phyloP scores from a whole-genome alignment of 2,113 vertebrate genomes.

The Megaleporinus macrocephalus region DNA sequence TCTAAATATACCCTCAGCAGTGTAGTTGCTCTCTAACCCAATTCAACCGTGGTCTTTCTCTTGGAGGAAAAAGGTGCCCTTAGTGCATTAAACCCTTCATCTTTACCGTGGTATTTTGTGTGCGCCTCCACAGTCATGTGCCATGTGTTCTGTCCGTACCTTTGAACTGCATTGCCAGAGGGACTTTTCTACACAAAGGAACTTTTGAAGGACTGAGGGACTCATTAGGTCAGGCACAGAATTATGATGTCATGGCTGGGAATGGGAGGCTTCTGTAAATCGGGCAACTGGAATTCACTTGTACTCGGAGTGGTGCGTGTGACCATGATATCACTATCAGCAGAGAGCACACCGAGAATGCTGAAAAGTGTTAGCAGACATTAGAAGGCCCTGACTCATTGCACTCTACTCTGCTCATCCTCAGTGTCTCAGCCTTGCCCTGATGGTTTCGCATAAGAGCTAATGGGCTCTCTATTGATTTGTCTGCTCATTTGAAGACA shows the following conservation, averaged over 20 bases:
- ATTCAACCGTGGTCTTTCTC: conserved; percentile 54
- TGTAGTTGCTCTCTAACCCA: conserved; percentile 46
- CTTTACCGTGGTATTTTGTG: conserved; percentile 2
- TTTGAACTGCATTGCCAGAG: conserved; percentile 48
- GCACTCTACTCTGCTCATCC: conserved; percentile 45
- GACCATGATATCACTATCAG: conserved; percentile 66
- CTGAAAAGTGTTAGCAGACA: conserved; percentile 58
- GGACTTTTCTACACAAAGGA: conserved; percentile 40
- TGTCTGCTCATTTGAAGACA: conserved; percentile 68
- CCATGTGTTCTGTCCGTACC: conserved; percentile 38
- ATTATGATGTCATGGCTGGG: conserved; percentile 35
- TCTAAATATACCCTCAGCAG: conserved; percentile 69
- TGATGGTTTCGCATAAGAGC: conserved; percentile 60
- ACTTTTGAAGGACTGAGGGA: conserved; percentile 5
- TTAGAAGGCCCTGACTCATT: conserved; percentile 53
- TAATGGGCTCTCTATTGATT: conserved; percentile 79
- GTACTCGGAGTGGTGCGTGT: conserved; percentile 31
- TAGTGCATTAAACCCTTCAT: conserved; percentile 14
- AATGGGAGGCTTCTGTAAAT: conserved; percentile 25
- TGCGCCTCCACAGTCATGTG: conserved; percentile 47
- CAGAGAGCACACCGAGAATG: conserved; percentile 41
- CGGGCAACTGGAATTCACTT: conserved; percentile 23
- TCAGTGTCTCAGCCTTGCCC: conserved; percentile 59
- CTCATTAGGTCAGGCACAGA: conserved; percentile 40
- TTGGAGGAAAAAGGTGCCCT: conserved; percentile 47